Evolutionary conservation across 2,113 vertebrate genomes (phyloP).

Genomic region (Sclerurus mexicanus): DNA sequence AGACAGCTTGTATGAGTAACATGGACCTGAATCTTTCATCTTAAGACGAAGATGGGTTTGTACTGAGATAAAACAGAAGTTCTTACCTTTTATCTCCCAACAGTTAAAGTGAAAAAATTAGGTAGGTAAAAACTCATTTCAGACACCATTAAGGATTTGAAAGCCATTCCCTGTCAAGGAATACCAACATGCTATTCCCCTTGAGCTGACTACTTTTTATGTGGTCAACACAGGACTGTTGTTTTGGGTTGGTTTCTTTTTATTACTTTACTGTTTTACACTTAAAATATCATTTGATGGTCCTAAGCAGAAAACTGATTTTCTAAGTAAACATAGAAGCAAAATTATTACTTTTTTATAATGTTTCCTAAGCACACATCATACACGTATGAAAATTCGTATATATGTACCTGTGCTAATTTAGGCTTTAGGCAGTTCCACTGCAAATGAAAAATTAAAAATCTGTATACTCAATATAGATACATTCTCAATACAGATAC

Average conservation of each 20-base stretch:
- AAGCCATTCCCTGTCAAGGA: not conserved
- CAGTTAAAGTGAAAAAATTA: not conserved
- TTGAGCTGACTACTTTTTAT: not conserved
- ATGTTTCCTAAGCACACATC: not conserved
- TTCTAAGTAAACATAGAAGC: not conserved
- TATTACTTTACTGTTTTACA: not conserved
- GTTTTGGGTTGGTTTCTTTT: not conserved
- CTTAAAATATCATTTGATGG: not conserved
- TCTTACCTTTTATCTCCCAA: not conserved
- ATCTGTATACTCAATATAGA: not conserved
- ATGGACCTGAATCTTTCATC: not conserved
- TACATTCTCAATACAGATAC: not conserved
- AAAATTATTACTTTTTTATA: not conserved
- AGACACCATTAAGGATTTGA: not conserved
- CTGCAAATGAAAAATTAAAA: not conserved
- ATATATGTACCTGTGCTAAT: not conserved
- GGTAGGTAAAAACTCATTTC: not conserved
- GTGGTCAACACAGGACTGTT: not conserved
- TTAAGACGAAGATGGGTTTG: not conserved
- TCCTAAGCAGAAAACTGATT: not conserved
- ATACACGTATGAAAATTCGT: not conserved
- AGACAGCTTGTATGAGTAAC: not conserved
- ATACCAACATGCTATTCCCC: not conserved
- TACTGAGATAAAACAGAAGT: not conserved
- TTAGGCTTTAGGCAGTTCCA: constrained; percentile 20